phyloP scores from a whole-genome alignment of 2,113 vertebrate species.

The Nycticebus coucang region DNA sequence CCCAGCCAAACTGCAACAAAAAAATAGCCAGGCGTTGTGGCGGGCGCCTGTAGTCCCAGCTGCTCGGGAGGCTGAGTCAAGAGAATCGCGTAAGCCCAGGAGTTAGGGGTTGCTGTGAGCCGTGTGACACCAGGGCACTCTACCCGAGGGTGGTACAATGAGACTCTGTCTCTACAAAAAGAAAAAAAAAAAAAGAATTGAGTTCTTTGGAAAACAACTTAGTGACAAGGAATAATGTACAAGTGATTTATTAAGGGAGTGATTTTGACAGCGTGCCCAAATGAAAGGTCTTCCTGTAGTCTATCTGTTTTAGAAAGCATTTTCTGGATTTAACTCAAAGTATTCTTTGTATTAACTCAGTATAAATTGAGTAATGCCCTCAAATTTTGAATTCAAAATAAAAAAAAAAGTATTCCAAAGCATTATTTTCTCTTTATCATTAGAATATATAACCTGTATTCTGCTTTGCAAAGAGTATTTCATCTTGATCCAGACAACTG shows the following conservation, averaged over 20 bases:
- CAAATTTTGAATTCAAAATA: constrained; percentile 33
- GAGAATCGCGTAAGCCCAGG: too few relatives aligned
- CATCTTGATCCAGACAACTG: background rate
- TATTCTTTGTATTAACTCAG: background rate
- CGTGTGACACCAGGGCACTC: too few relatives aligned
- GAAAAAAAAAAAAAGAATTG: too few relatives aligned
- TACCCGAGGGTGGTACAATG: too few relatives aligned
- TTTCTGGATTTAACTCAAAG: background rate
- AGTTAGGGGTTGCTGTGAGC: too few relatives aligned
- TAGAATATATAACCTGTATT: background rate
- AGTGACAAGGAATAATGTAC: background rate
- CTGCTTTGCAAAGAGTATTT: background rate
- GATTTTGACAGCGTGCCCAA: background rate
- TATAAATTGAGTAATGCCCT: background rate
- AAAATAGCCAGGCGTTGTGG: too few relatives aligned
- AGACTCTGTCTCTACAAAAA: too few relatives aligned
- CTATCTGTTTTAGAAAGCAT: background rate
- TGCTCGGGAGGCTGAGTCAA: too few relatives aligned
- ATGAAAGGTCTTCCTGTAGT: background rate
- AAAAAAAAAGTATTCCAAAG: background rate
- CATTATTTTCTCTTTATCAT: background rate
- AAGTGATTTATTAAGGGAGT: constrained; percentile 29
- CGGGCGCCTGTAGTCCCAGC: too few relatives aligned
- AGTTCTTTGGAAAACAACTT: background rate
- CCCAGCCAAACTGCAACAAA: too few relatives aligned